Base-by-base conservation (phyloP, 2,797 vertebrate genomes). In the Parotocinclus haroldoi region DNA sequence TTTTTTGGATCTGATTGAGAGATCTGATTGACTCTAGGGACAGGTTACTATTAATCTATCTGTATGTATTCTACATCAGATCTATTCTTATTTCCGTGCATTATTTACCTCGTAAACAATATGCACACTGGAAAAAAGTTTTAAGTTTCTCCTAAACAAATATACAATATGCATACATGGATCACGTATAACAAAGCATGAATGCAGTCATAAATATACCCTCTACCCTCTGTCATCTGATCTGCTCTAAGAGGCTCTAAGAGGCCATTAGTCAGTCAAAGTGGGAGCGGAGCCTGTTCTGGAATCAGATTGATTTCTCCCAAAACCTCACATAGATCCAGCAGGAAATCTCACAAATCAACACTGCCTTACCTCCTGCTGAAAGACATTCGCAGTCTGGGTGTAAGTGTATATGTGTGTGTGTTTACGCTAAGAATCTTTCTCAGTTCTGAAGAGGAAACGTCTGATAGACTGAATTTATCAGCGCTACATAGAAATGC, bases 311-410 rank as follows among this genome's bases (percentile, higher is more conserved):
- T 74, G 71, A 77, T 74, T 64, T 77, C 68, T 68, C 75, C 71
- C 63, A 51, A 74, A 77, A 77, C 72, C 66, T 77, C 75, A 77
- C 48, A 59, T 50, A 55, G 58, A 58, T 77, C 39, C 68, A 71
- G 57, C 75, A 66, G 65, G 62, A 77, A 69, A 77, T 60, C 72
- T 71, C 68, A 77, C 72, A 77, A 74, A 71, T 77, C 75, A 77
- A 61, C 72, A 68, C 65, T 63, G 72, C 56, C 68, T 65, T 58
- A 50, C 65, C 72, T 69, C 75, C 68, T 36, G 72, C 68, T 74
- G 68, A 66, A 66, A 54, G 64, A 65, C 58, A 48, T 69, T 69
- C 16, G 38, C 36, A 63, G 74, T 58, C n/a, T 48, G 64, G 56
- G 37, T 61, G 58, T 46, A 45, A 14, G 9, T 11, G 46, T 58